Conservation (phyloP, 2,888 invertebrate genomes). For the Entomobrya proxima region DNA sequence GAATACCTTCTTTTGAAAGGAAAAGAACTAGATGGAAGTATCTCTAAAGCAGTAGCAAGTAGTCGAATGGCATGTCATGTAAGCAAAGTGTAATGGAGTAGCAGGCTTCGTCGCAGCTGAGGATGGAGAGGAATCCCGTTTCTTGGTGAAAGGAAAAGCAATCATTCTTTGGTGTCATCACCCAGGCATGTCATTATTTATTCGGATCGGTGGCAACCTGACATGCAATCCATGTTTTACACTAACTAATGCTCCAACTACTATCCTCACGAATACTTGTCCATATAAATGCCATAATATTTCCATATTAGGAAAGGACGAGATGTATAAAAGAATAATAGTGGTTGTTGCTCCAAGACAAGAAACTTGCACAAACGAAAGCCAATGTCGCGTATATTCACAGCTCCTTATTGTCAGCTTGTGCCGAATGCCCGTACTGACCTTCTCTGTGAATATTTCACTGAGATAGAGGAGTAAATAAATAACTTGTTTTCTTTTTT, state of each 20-base stretch:
- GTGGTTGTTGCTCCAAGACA: background rate
- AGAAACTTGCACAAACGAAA: background rate
- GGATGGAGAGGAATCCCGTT: constrained; percentile 20
- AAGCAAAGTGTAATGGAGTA: constrained; percentile 5
- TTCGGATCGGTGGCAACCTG: constrained; percentile 63
- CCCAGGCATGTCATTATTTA: constrained; percentile 68
- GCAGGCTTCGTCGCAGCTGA: background rate
- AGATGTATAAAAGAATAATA: no score
- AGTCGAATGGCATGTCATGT: background rate
- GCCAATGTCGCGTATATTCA: background rate
- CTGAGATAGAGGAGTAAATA: no score
- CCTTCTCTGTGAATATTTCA: background rate
- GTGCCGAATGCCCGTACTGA: background rate
- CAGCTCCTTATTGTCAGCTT: background rate
- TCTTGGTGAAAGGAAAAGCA: constrained; percentile 56
- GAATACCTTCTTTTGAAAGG: background rate
- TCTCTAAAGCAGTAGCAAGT: background rate
- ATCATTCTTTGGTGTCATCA: constrained; percentile 68
- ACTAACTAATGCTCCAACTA: constrained; percentile 34
- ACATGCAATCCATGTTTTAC: constrained; percentile 63
- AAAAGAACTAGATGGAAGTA: background rate
- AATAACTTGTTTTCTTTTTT: background rate
- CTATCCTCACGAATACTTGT: background rate
- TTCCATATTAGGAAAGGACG: background rate
- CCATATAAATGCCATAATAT: background rate